Percentiles rank a stretch among this genome's conserved stretches.
Evolutionary conservation across 2,113 vertebrate species (phyloP).

Genomic region (Oreotragus oreotragus): DNA sequence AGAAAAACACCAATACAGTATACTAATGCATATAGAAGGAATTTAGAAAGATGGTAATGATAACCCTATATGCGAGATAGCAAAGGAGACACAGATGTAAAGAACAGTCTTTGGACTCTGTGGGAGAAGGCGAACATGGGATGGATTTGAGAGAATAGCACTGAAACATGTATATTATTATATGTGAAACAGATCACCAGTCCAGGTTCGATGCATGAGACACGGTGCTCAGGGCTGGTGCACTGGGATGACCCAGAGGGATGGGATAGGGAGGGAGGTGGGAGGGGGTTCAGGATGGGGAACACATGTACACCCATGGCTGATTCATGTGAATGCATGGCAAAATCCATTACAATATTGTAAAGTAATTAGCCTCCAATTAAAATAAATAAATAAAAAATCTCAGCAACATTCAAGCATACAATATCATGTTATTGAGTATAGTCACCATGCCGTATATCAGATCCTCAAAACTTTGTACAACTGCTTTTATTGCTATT

Average conservation of each 20-base stretch:
- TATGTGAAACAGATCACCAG: neutral
- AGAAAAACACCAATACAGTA: neutral
- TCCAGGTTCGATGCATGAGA: neutral
- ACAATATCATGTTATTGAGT: neutral
- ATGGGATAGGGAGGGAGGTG: neutral
- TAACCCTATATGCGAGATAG: neutral
- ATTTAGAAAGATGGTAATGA: neutral
- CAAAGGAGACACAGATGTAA: neutral
- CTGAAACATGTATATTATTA: neutral
- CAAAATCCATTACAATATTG: neutral
- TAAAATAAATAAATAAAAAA: neutral
- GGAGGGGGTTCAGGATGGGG: neutral
- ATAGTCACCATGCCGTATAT: neutral
- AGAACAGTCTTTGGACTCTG: neutral
- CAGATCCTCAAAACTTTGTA: neutral
- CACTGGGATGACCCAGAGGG: neutral
- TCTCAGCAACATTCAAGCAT: neutral
- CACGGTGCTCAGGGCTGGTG: neutral
- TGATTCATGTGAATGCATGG: neutral
- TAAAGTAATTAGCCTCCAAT: neutral
- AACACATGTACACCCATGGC: neutral
- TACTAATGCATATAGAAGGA: neutral
- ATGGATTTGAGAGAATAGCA: neutral
- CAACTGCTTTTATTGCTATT: neutral
- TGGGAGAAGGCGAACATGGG: neutral